A percentile compares a stretch with the other conserved stretches of the same genome.
Conservation (phyloP, 2,113 vertebrate genomes). For the Melanerpes aurifrons region DNA sequence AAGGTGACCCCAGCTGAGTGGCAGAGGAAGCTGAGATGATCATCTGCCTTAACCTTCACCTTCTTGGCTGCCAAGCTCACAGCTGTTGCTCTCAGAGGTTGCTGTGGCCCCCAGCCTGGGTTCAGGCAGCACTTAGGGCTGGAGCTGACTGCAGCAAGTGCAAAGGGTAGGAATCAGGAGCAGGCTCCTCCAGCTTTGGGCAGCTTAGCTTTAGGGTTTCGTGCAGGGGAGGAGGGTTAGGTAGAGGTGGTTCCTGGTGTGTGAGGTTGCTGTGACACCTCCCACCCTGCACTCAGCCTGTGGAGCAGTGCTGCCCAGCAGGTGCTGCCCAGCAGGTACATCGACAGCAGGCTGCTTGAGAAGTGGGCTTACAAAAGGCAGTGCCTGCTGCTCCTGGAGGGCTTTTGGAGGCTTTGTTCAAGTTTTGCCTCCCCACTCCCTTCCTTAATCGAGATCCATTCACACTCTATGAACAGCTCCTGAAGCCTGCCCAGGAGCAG, state of each 20-base stretch:
- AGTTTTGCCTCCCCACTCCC: neutral
- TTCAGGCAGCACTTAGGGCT: slow-evolving; percentile 37
- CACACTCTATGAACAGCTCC: neutral
- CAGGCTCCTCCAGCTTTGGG: neutral
- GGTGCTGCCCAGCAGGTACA: too few species aligned
- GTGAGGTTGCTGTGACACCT: too few species aligned
- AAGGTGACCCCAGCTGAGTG: slow-evolving; percentile 51
- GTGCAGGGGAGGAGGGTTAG: slow-evolving; percentile 7
- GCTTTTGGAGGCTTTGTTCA: neutral
- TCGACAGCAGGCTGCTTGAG: neutral
- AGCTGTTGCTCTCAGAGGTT: slow-evolving; percentile 34
- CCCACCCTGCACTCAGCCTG: neutral
- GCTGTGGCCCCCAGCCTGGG: neutral
- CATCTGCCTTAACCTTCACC: slow-evolving; percentile 37
- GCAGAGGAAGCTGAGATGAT: slow-evolving; percentile 40
- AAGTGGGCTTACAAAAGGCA: neutral
- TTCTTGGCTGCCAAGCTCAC: slow-evolving; percentile 49
- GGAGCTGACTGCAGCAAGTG: slow-evolving; percentile 16
- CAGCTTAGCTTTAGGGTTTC: slow-evolving; percentile 28
- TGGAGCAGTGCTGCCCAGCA: neutral
- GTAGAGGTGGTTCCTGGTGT: neutral
- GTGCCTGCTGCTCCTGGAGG: neutral
- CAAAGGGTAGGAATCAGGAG: slow-evolving; percentile 34
- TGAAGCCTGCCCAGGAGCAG: neutral
- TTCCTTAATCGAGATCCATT: neutral